Conservation (phyloP, 2,888 invertebrate species). For the Adela reaumurella region DNA sequence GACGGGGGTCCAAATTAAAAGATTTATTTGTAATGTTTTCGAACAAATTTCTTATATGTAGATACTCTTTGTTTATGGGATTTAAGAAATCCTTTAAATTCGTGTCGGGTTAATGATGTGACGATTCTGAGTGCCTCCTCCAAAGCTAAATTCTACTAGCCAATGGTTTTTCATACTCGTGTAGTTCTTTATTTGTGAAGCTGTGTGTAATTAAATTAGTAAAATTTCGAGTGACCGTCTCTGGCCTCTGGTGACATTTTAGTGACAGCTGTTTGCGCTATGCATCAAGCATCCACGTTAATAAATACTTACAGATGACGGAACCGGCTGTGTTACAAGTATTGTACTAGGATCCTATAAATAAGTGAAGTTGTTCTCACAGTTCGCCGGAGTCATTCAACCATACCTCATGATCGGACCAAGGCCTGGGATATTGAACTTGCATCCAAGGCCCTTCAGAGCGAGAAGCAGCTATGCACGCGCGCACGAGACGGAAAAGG, state of each 20-base stretch:
- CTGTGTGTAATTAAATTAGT: too few species aligned
- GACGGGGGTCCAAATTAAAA: background rate
- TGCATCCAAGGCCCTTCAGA: constrained; percentile 29
- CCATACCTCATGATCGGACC: constrained; percentile 31
- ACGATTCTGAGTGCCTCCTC: too few species aligned
- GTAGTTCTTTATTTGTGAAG: too few species aligned
- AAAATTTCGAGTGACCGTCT: too few species aligned
- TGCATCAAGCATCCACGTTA: too few species aligned
- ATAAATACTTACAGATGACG: background rate
- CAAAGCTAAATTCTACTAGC: too few species aligned
- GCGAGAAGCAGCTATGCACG: background rate
- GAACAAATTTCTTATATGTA: background rate
- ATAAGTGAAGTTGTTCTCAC: background rate
- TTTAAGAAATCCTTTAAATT: too few species aligned
- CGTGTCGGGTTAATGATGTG: too few species aligned
- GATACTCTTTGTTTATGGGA: background rate
- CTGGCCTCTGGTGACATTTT: too few species aligned
- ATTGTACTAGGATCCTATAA: background rate
- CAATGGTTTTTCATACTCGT: too few species aligned
- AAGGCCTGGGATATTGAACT: constrained; percentile 56
- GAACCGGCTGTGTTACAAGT: background rate
- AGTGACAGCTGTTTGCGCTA: too few species aligned
- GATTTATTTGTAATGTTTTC: background rate
- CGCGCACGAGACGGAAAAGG: background rate
- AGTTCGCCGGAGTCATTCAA: background rate